These are phyloP conservation scores for Lomographa bimaculata DNA, from an alignment of 2,888 invertebrate genomes.

Conservation along the genomic window DNA sequence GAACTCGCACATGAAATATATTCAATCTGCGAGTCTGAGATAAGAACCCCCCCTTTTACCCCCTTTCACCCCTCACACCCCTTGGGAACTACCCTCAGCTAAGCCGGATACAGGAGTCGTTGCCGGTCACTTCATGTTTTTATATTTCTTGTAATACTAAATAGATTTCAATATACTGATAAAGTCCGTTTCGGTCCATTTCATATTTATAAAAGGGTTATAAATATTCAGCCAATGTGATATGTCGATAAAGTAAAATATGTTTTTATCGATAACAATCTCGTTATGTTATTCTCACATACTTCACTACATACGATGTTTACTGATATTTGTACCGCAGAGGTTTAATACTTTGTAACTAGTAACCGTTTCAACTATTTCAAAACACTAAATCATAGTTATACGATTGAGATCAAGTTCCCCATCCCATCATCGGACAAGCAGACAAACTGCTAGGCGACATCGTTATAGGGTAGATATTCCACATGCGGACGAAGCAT, in stretches of 20 bases:
- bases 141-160: conserved; percentile 37
- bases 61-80: conserved; percentile 28
- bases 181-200: conserved; percentile 1
- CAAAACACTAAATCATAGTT: too few relatives aligned
- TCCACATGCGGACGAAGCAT: too few relatives aligned
- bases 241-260: too few relatives aligned
- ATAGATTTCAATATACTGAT: conserved; percentile 23
- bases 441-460: too few relatives aligned
- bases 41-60: conserved; percentile 73
- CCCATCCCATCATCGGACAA: too few relatives aligned
- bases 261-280: not conserved
- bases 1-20: conserved; percentile 86
- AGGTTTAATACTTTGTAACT: too few relatives aligned
- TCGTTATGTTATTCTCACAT: too few relatives aligned
- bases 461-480: too few relatives aligned
- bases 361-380: too few relatives aligned
- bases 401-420: too few relatives aligned
- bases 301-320: too few relatives aligned
- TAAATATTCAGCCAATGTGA: not conserved
- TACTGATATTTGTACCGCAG: too few relatives aligned
- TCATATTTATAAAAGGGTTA: conserved; percentile 3
- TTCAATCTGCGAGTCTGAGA: conserved; percentile 87
- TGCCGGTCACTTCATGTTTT: conserved; percentile 59
- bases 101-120: conserved; percentile 59
- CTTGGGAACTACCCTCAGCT: conserved; percentile 38